Conservation (phyloP, 2,888 invertebrate genomes). For the Microchrysa polita region DNA sequence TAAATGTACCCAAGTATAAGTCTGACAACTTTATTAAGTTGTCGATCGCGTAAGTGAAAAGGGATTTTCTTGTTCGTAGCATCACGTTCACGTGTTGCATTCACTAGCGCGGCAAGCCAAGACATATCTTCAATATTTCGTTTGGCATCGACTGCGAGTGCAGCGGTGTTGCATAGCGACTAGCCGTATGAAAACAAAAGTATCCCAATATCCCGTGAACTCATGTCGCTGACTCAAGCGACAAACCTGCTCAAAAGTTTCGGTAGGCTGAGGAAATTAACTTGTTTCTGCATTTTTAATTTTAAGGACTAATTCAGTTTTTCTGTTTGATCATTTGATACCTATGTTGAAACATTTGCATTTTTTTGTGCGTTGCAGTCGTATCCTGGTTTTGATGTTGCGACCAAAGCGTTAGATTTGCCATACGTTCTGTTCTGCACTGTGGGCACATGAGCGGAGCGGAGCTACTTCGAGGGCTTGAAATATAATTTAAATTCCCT, state of each 20-base stretch:
- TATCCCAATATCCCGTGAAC: not conserved
- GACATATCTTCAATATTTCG: not conserved
- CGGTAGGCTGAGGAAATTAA: constrained; percentile 21
- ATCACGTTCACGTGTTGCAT: constrained; percentile 28
- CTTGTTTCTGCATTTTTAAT: constrained; percentile 46
- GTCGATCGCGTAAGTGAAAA: constrained; percentile 29
- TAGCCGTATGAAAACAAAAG: no score
- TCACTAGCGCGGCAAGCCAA: not conserved
- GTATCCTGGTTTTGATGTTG: no score
- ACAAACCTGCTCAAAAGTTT: not conserved
- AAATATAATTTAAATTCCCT: not conserved
- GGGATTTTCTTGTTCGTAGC: constrained; percentile 36
- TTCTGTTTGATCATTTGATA: constrained; percentile 38
- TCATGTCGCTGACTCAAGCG: not conserved
- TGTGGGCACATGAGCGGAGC: no score
- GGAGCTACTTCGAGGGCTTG: no score
- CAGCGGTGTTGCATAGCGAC: no score
- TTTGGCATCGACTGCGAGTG: constrained; percentile 1
- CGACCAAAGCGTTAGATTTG: no score
- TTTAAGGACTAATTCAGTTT: constrained; percentile 46
- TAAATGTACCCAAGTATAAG: not conserved
- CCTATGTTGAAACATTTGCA: constrained; percentile 4
- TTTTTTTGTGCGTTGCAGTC: no score
- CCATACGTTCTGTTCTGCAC: no score
- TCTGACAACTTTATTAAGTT: constrained; percentile 45